phyloP scores from a whole-genome alignment of 1,140 invertebrate species.

The Drusus annulatus region DNA sequence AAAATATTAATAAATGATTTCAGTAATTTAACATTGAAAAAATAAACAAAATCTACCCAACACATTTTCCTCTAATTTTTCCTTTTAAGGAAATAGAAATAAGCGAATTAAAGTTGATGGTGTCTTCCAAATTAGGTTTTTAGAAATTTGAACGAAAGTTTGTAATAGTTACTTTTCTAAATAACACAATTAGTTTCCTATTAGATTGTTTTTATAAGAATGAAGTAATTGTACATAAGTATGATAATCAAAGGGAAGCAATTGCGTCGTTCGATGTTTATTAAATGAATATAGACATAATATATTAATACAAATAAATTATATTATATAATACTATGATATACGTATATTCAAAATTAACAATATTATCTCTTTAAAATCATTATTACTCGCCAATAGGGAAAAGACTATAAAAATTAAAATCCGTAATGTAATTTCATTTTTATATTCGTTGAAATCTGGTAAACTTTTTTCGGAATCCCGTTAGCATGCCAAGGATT shows the following conservation, averaged over 20 bases:
- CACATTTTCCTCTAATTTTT: too few species aligned
- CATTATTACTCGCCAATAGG: too few species aligned
- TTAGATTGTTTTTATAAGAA: background rate
- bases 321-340: background rate
- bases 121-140: constrained; percentile 46
- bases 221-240: constrained; percentile 15
- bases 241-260: background rate
- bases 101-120: background rate
- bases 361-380: too few species aligned
- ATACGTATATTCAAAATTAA: background rate
- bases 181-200: background rate
- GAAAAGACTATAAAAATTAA: background rate
- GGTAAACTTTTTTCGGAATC: background rate
- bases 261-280: constrained; percentile 29
- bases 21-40: too few species aligned
- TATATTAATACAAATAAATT: background rate
- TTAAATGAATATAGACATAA: background rate
- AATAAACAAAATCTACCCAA: too few species aligned
- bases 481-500: background rate
- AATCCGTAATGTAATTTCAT: background rate
- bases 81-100: too few species aligned
- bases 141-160: constrained; percentile 10
- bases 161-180: background rate
- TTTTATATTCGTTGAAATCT: background rate
- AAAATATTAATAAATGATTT: too few species aligned